Base-by-base conservation (phyloP, 2,888 invertebrate genomes). In the Parnassius mnemosyne region DNA sequence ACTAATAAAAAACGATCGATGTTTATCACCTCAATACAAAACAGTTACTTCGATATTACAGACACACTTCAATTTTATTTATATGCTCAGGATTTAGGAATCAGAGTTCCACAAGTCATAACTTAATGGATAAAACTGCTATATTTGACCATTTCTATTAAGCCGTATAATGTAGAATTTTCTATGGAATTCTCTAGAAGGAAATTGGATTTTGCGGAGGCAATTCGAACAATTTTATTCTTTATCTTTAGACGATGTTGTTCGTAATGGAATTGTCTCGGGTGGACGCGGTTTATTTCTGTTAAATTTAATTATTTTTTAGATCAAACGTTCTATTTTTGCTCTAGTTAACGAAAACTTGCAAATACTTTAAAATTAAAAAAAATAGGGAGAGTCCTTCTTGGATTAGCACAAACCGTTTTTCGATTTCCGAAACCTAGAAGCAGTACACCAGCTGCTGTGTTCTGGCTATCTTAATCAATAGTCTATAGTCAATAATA, bases 141-240 rank as follows among this genome's bases (percentile, higher is more conserved):
- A 59, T 54, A 58, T 63, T 59, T 55, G 51, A 59, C 58, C 58
- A 59, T 63, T 63, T 55, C 58, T 58, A 58, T 58, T 46, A 55
- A 13, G 47, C 55, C 61, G 41, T 56, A 52, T 44, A 56, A 56
- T 50, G 60, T 55, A 41, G 42, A 42, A 44, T 49, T 47, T 57
- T 20, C 47, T 50, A 44, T 53, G 60, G 57, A 60, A 60, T 53
- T 56, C 56, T 60, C 59, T 43, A 47, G 52, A 52, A 53, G 56
- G 56, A 63, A 59, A 63, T 63, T 63, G 63, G 52, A 63, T 60
- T 56, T 56, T 25, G 60, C 34, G 25, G 13, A 56, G 53, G 47
- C 53, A 53, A 56, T 63, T 60, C 49, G 25, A 60, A 64, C 56
- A 57, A 64, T 64, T 53, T 57, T 57, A 57, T 64, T 53, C 57